Evolutionary conservation across 2,797 vertebrate genomes (phyloP).

Genomic region (Acomys russatus): DNA sequence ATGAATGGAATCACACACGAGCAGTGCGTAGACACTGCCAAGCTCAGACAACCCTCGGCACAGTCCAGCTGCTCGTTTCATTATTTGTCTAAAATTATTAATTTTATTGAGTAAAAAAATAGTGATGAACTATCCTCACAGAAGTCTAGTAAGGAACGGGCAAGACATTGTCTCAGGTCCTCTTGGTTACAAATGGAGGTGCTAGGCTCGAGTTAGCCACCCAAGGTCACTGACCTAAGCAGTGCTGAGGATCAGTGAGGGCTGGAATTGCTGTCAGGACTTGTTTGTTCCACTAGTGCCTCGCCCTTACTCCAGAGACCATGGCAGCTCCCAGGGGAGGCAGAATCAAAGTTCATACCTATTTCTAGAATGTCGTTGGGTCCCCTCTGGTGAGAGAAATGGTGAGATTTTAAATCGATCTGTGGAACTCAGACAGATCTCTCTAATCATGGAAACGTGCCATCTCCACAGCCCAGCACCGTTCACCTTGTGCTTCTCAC

Average conservation of each 20-base stretch:
- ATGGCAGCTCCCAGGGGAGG: background rate
- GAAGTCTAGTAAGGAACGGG: background rate
- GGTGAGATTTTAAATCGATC: constrained; percentile 49
- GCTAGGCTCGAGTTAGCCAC: background rate
- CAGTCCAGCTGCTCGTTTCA: background rate
- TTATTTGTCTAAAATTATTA: constrained; percentile 25
- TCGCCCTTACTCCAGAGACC: background rate
- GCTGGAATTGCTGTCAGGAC: background rate
- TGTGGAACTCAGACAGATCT: background rate
- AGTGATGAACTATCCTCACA: background rate
- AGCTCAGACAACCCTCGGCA: background rate
- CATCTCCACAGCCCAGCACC: fast-evolving
- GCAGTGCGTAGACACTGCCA: background rate
- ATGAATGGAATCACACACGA: background rate
- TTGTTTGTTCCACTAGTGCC: background rate
- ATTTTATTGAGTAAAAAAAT: background rate
- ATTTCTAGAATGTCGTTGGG: constrained; percentile 29
- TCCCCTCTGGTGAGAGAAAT: constrained; percentile 70
- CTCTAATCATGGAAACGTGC: constrained; percentile 22
- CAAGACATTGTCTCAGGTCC: background rate
- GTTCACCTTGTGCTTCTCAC: constrained; percentile 58
- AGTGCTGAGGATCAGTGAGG: background rate
- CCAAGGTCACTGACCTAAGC: background rate
- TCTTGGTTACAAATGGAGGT: background rate
- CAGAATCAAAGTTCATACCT: constrained; percentile 54